Evolutionary conservation across 2,113 vertebrate species (phyloP).

Genomic region (Henicopernis longicauda): DNA sequence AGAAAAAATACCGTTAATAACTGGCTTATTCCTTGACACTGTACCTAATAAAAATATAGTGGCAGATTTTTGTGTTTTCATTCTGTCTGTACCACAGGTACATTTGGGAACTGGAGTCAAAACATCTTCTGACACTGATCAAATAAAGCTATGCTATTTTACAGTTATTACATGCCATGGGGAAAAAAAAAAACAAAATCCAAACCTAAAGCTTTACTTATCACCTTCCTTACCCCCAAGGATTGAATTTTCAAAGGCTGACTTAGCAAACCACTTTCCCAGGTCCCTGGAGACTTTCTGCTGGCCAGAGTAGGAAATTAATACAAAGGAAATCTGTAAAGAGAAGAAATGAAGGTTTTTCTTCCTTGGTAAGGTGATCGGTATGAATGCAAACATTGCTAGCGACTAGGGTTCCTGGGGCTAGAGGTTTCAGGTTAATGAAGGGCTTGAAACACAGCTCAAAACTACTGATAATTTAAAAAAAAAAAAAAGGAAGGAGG

Average conservation of each 20-base stretch:
- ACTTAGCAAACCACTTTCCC: not conserved
- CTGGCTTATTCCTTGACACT: not conserved
- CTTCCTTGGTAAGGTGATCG: not conserved
- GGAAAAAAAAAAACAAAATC: not conserved
- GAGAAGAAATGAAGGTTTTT: not conserved
- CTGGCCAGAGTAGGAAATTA: not conserved
- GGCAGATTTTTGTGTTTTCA: not conserved
- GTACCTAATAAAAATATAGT: conserved; percentile 1
- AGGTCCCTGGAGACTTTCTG: not conserved
- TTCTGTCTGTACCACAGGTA: not conserved
- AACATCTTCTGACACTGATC: not conserved
- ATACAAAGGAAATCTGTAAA: not conserved
- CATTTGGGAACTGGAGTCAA: not conserved
- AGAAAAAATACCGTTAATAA: conserved; percentile 23
- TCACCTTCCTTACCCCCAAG: not conserved
- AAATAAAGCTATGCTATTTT: not conserved
- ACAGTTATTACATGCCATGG: not conserved
- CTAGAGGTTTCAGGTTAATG: not conserved
- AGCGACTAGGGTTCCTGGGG: not conserved
- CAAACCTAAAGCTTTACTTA: not conserved
- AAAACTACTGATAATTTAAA: not conserved
- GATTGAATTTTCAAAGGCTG: not conserved
- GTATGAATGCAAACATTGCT: not conserved
- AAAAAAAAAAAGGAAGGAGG: fast-evolving
- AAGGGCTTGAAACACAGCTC: not conserved